These are phyloP conservation scores for Drosophila busckii DNA, from an alignment of 1,140 invertebrate species.

Conservation along the genomic window DNA sequence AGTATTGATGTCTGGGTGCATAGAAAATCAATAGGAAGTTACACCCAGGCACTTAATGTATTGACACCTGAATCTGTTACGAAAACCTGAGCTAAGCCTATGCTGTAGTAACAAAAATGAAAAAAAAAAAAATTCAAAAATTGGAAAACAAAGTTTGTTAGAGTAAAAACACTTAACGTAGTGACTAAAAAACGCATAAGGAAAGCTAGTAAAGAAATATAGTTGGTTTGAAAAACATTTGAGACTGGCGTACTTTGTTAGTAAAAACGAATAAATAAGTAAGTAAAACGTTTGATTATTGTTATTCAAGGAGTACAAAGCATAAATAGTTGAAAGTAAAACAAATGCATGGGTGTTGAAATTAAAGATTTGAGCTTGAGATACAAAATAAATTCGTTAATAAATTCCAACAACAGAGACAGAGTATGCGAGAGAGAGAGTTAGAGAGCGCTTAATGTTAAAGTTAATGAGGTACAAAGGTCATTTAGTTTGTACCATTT, in stretches of 20 bases:
- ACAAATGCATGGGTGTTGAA: no score
- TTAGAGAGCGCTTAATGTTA: conserved; percentile 45
- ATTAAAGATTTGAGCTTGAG: conserved; percentile 13
- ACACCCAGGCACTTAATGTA: not conserved
- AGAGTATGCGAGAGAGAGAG: conserved; percentile 41
- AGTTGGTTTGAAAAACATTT: no score
- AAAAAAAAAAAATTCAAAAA: conserved; percentile 24
- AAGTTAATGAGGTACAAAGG: conserved; percentile 72
- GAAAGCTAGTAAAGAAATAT: no score
- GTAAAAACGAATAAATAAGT: conserved; percentile 1
- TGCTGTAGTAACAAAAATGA: conserved; percentile 19
- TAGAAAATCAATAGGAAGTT: not conserved
- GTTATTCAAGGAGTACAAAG: no score
- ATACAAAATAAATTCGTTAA: conserved; percentile 10
- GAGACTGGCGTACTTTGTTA: conserved; percentile 45
- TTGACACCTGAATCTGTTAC: no score
- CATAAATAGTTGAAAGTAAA: conserved; percentile 1
- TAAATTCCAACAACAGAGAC: conserved; percentile 58
- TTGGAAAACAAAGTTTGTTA: conserved; percentile 4
- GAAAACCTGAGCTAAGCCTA: conserved; percentile 18
- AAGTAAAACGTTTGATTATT: no score
- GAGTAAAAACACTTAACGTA: conserved; percentile 30
- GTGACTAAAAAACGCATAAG: conserved; percentile 30
- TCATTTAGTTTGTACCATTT: conserved; percentile 90
- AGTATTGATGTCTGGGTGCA: not conserved